Conservation (phyloP, 2,797 vertebrate genomes). For the Pipistrellus pygmaeus region DNA sequence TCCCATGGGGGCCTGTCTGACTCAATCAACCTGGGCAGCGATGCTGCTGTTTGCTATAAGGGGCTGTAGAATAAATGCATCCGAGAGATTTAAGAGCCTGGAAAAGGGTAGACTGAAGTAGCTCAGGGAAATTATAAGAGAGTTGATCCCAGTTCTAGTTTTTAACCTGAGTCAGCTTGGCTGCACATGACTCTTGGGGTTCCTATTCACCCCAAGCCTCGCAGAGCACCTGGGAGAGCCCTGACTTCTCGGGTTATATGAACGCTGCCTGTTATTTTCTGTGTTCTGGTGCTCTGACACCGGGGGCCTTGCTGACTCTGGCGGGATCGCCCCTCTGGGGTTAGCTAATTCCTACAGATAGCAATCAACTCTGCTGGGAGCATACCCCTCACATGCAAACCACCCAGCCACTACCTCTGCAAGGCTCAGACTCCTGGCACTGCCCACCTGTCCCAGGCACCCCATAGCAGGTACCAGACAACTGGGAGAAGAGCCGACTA, state of each 20-base stretch:
- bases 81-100: background rate
- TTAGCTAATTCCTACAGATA: background rate
- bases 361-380: background rate
- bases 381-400: background rate
- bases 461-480: background rate
- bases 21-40: background rate
- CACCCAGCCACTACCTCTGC: background rate
- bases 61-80: background rate
- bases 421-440: background rate
- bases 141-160: background rate
- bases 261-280: background rate
- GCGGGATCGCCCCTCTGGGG: background rate
- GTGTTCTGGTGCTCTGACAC: background rate
- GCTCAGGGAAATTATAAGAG: background rate
- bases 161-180: background rate
- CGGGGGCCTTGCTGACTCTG: background rate
- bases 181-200: background rate
- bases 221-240: background rate
- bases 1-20: background rate
- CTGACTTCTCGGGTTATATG: background rate
- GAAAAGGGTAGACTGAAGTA: background rate
- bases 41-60: background rate
- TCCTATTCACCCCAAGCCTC: background rate
- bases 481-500: background rate
- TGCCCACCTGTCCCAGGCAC: background rate